Evolutionary conservation across 2,113 vertebrate genomes (phyloP), one percentile per base, ranked within the genome.

Genomic region (Antennarius striatus): DNA sequence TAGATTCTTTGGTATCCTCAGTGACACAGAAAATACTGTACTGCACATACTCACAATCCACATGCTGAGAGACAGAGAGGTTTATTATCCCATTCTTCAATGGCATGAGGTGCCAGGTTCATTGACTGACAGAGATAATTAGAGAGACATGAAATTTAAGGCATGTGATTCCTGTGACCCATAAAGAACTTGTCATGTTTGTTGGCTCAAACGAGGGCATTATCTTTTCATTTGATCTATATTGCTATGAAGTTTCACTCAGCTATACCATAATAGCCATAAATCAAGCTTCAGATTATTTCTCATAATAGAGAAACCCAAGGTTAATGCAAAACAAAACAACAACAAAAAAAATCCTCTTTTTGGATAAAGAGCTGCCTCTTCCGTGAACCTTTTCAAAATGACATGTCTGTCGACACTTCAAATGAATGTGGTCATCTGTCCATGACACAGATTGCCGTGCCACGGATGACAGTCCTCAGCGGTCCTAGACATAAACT

Each of bases 341-440:
- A 28, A 68, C 30, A 28, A 48, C 42, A 68, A n/a, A 15, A 39
- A 22, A 28, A 36, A 39, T 10, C 54, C 13, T 1, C 12, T n/a
- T 12, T 63, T 56, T 64, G 13, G 16, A 17, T 65, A 55, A 72
- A 51, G 30, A 5, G 47, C 10, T 47, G 71, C 64, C 75, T 80
- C 53, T 58, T 77, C 58, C 56, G 45, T 86, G 79, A 90, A 77
- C 75, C 73, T 80, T 78, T 75, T 71, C 60, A 67, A 83, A 89
- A 88, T 79, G 77, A 87, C 77, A 67, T 61, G 43, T 83, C 85
- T 81, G 80, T 87, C 85, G 80, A 55, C 84, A 77, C 74, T 67
- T 82, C 1, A 81, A 88, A 87, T 86, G 76, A 91, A 75, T 77
- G 82, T 73, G 82, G 84, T 87, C 84, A 84, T 89, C 77, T 81